phyloP scores from a whole-genome alignment of 2,797 vertebrate species.

The Etheostoma nigrum region DNA sequence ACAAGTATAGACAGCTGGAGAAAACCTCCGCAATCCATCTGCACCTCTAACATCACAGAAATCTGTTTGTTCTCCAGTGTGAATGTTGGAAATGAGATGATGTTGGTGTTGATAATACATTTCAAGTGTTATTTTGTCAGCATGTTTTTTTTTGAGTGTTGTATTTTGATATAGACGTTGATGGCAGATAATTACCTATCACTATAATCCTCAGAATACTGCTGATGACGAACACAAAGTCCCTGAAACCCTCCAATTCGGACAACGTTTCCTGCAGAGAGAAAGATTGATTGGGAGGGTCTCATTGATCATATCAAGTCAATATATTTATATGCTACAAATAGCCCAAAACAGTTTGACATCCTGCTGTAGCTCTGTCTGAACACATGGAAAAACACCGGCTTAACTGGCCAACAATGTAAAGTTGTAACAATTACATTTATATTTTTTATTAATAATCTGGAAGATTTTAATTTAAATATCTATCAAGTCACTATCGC shows the following conservation, averaged over 20 bases:
- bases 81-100: constrained; percentile 18
- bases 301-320: neutral
- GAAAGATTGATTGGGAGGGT: neutral
- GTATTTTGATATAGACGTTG: constrained; percentile 13
- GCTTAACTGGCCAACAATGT: neutral
- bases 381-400: neutral
- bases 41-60: constrained; percentile 14
- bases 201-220: constrained; percentile 82
- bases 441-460: no score
- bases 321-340: neutral
- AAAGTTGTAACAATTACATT: neutral
- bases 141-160: neutral
- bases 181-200: constrained; percentile 69
- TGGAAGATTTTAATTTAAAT: no score
- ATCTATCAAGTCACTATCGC: no score
- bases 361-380: no score
- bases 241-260: constrained; percentile 81
- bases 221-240: constrained; percentile 83
- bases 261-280: constrained; percentile 64
- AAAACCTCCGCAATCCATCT: constrained; percentile 13
- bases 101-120: neutral
- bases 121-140: constrained; percentile 18
- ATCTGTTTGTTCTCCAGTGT: constrained; percentile 12
- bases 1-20: constrained; percentile 4
- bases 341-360: neutral